Percentiles rank a stretch among this genome's conserved stretches.
Conservation (phyloP, 2,113 vertebrate genomes). For the Centropus unirufus region DNA sequence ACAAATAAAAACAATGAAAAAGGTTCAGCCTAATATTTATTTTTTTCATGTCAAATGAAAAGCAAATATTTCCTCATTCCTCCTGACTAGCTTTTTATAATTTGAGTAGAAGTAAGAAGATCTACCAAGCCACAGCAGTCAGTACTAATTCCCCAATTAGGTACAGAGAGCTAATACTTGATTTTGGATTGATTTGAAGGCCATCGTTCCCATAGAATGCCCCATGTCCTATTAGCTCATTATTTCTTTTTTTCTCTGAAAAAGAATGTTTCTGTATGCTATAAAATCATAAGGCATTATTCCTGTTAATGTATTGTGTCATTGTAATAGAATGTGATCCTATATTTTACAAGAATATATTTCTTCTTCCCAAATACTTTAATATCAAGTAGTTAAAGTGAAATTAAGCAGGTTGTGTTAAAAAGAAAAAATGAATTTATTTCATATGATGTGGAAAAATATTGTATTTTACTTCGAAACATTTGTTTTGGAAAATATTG, state of each 20-base stretch:
- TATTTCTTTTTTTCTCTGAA: neutral
- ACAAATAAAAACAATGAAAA: neutral
- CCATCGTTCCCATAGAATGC: neutral
- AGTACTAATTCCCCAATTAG: neutral
- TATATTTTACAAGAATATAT: neutral
- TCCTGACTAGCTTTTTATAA: neutral
- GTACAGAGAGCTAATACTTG: neutral
- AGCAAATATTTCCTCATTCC: neutral
- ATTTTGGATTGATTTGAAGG: neutral
- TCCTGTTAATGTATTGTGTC: neutral
- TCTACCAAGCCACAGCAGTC: neutral
- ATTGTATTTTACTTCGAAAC: neutral
- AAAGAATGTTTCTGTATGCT: neutral
- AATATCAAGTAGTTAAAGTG: neutral
- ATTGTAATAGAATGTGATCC: neutral
- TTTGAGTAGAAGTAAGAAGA: neutral
- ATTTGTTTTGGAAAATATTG: conserved; percentile 42
- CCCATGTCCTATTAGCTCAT: neutral
- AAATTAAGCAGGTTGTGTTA: neutral
- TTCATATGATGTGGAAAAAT: neutral
- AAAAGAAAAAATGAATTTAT: neutral
- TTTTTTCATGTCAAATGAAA: neutral
- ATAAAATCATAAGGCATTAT: neutral
- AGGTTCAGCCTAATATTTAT: neutral
- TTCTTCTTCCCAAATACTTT: neutral